phyloP scores from a whole-genome alignment of 2,113 vertebrate species.

The Bostrychus sinensis region DNA sequence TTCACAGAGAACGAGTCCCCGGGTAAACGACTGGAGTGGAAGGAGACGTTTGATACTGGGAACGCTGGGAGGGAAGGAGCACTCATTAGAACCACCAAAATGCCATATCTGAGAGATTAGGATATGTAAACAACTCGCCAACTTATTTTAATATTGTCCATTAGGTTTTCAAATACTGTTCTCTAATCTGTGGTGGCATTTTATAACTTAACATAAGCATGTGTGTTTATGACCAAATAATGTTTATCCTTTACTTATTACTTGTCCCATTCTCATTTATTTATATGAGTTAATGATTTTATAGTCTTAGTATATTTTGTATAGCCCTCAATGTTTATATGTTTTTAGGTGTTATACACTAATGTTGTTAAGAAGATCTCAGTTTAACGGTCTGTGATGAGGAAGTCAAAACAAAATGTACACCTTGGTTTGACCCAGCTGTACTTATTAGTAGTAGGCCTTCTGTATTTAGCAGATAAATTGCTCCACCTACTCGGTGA shows the following conservation, averaged over 20 bases:
- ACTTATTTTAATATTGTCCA: slow-evolving; percentile 26
- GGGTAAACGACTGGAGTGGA: slow-evolving; percentile 74
- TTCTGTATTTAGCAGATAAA: no score
- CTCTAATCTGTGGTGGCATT: neutral
- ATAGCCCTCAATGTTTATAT: neutral
- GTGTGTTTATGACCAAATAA: neutral
- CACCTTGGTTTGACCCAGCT: no score
- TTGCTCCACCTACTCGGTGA: no score
- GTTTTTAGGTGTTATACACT: no score
- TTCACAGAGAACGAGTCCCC: slow-evolving; percentile 71
- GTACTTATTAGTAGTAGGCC: no score
- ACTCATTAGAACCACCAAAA: slow-evolving; percentile 66
- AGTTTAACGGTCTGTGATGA: no score
- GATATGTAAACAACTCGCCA: slow-evolving; percentile 63
- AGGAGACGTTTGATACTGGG: slow-evolving; percentile 73
- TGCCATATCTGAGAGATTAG: slow-evolving; percentile 56
- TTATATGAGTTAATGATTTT: neutral
- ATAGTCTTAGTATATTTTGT: neutral
- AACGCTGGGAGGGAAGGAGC: slow-evolving; percentile 64
- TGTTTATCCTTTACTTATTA: neutral
- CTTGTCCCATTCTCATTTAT: neutral
- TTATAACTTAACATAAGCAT: neutral
- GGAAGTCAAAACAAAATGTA: no score
- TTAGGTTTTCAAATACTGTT: neutral
- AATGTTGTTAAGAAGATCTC: no score